Evolutionary conservation across 1,140 invertebrate species (phyloP).

Genomic region (Maniola jurtina): DNA sequence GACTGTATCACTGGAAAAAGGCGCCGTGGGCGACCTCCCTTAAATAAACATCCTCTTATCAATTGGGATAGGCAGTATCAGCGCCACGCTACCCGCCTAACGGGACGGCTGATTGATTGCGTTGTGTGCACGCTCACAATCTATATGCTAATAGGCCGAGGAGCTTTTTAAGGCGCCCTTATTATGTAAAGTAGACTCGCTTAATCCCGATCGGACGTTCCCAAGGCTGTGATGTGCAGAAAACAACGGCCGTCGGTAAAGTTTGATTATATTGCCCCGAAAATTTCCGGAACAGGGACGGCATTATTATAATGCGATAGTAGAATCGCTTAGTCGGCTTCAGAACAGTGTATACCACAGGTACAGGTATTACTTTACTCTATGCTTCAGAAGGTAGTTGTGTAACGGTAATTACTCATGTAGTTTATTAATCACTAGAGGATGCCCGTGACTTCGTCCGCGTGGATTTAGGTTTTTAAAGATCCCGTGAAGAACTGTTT

Average conservation of each 20-base stretch:
- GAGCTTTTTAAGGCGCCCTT: slow-evolving; percentile 44
- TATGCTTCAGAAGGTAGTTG: too few species aligned
- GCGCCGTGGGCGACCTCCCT: too few species aligned
- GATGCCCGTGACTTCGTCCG: too few species aligned
- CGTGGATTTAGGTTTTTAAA: too few species aligned
- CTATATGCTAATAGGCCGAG: slow-evolving; percentile 55
- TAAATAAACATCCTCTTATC: slow-evolving; percentile 2
- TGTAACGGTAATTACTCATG: too few species aligned
- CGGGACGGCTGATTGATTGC: slow-evolving; percentile 52
- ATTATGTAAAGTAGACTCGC: slow-evolving; percentile 47
- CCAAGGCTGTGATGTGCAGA: slow-evolving; percentile 14
- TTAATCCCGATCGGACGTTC: slow-evolving; percentile 26
- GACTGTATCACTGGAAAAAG: too few species aligned
- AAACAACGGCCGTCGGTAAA: not conserved
- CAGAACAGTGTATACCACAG: too few species aligned
- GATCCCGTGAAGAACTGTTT: too few species aligned
- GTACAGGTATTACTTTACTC: too few species aligned
- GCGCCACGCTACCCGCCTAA: not conserved
- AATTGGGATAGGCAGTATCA: slow-evolving; percentile 7
- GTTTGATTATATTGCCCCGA: too few species aligned
- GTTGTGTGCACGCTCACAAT: slow-evolving; percentile 48
- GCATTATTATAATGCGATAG: not conserved
- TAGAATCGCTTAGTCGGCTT: not conserved
- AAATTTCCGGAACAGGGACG: too few species aligned
- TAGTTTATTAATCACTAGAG: too few species aligned